phyloP scores from a whole-genome alignment of 2,888 invertebrate genomes.

The Phortica okadai region DNA sequence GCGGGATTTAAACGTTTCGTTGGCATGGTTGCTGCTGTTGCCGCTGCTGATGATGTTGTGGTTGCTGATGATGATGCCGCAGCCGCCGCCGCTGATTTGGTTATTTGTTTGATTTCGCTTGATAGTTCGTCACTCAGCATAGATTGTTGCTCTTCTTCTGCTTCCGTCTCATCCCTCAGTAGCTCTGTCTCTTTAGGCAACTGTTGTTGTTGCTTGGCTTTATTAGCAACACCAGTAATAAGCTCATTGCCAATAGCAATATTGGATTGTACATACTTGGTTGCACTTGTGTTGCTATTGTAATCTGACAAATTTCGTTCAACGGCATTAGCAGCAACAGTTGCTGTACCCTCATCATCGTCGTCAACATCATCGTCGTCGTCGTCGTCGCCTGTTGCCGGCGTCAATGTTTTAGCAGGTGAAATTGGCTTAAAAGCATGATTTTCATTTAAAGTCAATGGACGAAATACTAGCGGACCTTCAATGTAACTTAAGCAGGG shows the following conservation, averaged over 20 bases:
- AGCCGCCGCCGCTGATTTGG: conserved; percentile 26
- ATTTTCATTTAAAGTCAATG: conserved; percentile 70
- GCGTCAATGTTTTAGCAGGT: conserved; percentile 55
- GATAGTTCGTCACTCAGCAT: conserved; percentile 42
- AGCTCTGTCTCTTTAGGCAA: conserved; percentile 7
- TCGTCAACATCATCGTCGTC: conserved; percentile 43
- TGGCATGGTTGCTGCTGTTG: conserved; percentile 33
- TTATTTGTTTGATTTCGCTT: conserved; percentile 43
- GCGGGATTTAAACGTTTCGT: conserved; percentile 62
- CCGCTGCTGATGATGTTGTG: conserved; percentile 27
- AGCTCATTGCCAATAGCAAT: background rate
- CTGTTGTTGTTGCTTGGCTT: background rate
- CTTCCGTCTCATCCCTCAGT: background rate
- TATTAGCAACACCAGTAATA: background rate
- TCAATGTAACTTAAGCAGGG: conserved; percentile 14
- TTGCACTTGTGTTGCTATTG: background rate
- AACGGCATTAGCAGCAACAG: background rate
- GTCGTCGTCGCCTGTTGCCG: conserved; percentile 46
- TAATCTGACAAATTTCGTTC: background rate
- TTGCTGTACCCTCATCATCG: conserved; percentile 15
- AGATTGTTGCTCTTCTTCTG: conserved; percentile 37
- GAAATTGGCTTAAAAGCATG: conserved; percentile 76
- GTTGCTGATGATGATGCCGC: conserved; percentile 21
- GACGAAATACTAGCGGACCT: conserved; percentile 71
- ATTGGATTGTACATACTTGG: background rate